Evolutionary conservation across 1,140 invertebrate genomes (phyloP), one percentile per base, ranked within the genome.

Genomic region (Latrodectus geometricus): DNA sequence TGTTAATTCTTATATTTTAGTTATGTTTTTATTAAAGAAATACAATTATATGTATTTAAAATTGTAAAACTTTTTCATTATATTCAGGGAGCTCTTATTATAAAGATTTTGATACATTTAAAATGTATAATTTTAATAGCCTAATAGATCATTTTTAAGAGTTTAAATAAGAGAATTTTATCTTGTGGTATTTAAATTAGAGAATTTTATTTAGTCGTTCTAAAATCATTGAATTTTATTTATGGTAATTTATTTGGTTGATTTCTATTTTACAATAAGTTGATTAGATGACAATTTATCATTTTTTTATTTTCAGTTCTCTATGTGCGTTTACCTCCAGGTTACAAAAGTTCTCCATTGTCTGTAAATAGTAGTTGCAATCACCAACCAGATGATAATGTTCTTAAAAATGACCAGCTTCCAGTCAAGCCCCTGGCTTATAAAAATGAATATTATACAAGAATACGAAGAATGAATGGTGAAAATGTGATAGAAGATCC

Each of bases 301-400:
- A 15, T 61, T 79, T 56, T 49, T 76, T 69, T 65, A 21, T 48
- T 72, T 85, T n/a, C 68, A 88, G 88, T 88, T 76, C 52, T 88
- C 0, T 88, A 86, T 77, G 85, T 88, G 7, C 84, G 84, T 9
- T 50, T 88, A 82, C 88, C 88, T 66, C 75, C 70, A 15, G 83
- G 88, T 52, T 83, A 77, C 65, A 81, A 77, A 11, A 88, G 72
- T 69, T 48, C 15, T 50, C n/a, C 74, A 21, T 48, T 75, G 4
- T 75, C 87, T 8, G 9, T 77, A 15, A 86, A 78, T 70, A 84
- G n/a, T 76, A 86, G 54, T 72, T 69, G n/a, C 20, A 80, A 80
- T 49, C 50, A 72, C 65, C 69, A 73, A 23, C 20, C 61, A 20
- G 76, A 87, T 8, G 77, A 87, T 21, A 21, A 50, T n/a, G 15